Percentiles rank a stretch among this genome's conserved stretches.
Evolutionary conservation across 2,113 vertebrate species (phyloP).

Genomic region (Pelobates fuscus): DNA sequence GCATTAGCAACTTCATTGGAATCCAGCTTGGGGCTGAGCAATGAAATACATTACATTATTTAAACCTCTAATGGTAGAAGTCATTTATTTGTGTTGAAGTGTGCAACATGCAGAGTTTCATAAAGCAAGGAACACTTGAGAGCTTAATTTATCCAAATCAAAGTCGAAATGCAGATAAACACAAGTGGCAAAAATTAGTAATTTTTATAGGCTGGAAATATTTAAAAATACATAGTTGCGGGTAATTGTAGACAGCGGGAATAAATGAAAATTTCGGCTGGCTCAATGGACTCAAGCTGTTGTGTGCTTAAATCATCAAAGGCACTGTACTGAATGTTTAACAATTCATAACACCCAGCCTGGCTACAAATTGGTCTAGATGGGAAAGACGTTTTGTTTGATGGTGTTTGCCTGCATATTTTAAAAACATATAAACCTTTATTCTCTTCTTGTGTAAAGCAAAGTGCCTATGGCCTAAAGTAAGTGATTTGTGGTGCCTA

Average conservation of each 20-base stretch:
- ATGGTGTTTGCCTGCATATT: conserved; percentile 18
- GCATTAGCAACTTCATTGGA: conserved; percentile 96
- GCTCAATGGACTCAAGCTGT: conserved; percentile 68
- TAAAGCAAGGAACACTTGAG: conserved; percentile 85
- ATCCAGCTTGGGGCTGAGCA: conserved; percentile 87
- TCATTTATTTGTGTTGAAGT: conserved; percentile 87
- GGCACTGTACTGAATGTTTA: conserved; percentile 67
- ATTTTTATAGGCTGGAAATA: conserved; percentile 88
- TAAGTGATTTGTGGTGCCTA: neutral
- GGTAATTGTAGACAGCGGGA: conserved; percentile 84
- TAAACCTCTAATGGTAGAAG: conserved; percentile 92
- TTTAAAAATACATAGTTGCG: conserved; percentile 87
- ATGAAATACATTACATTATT: conserved; percentile 87
- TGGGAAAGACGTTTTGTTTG: conserved; percentile 61
- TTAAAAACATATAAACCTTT: conserved; percentile 30
- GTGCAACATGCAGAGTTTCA: conserved; percentile 88
- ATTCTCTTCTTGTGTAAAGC: conserved; percentile 17
- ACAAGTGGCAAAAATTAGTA: conserved; percentile 88
- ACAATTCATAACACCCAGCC: conserved; percentile 71
- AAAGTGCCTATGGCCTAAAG: conserved; percentile 4
- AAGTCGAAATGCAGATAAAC: conserved; percentile 87
- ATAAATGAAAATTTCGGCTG: conserved; percentile 83
- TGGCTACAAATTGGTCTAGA: conserved; percentile 66
- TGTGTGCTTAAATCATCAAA: conserved; percentile 74
- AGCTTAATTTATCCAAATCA: conserved; percentile 91